Evolutionary conservation across 2,113 vertebrate species (phyloP), one percentile per base, ranked within the genome.

Genomic region (Rhombomys opimus): DNA sequence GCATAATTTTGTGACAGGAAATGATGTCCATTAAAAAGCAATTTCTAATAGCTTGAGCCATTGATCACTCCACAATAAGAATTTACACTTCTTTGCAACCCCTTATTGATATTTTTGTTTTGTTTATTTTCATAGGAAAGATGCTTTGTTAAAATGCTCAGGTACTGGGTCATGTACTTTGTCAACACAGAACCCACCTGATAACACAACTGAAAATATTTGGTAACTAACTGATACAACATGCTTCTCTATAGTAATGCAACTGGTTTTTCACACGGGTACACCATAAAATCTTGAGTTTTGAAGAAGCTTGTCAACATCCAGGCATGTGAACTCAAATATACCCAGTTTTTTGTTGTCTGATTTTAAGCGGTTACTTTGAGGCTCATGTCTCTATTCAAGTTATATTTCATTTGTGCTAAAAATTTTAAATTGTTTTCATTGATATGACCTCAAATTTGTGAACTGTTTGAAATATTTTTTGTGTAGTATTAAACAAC

Each of bases 1-100:
- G 22, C 10, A 65, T 94, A 73, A 67, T 72, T 92, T 93, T 85
- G 5, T 80, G 23, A 77, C 93, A 93, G 92, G 50, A 95, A 84
- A 95, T 73, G 61, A 92, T 52, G 5, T 2, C 23, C 20, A 52
- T 87, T 57, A 76, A 88, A 78, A 27, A 95, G 9, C 4, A 97
- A 95, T 90, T 95, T 63, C 30, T 65, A 59, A 52, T 78, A 57
- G 27, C 5, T 82, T 8, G 9, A 92, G 54, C 90, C 30, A 78
- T 2, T 90, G 12, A 80, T 70, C 32, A 90, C 30, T 95, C 46
- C 38, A 75, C 10, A 78, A 5, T 90, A 89, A 95, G 41, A 91
- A 85, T 35, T 70, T 35, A 7, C 50, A 20, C 35, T 68, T 97
- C 12, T 32, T 73, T 46, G 73, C 35, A 73, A 14, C 3, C 8